Evolutionary conservation across 2,888 invertebrate genomes (phyloP).

Genomic region (Agrochola macilenta): DNA sequence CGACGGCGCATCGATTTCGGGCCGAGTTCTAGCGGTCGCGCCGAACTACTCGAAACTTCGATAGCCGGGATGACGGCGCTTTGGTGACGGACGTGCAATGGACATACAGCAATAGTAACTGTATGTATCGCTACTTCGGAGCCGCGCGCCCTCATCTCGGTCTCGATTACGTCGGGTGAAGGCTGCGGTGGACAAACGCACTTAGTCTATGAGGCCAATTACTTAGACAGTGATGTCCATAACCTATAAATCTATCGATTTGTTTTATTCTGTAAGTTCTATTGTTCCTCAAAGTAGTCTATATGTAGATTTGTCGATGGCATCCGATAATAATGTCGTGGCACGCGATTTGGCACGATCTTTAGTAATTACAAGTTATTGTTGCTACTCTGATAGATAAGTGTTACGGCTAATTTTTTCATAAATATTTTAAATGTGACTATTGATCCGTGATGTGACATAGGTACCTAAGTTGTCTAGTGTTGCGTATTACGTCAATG

Average conservation of each 20-base stretch:
- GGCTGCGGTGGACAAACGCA: neutral
- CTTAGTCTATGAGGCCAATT: neutral
- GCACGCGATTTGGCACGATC: slow-evolving; percentile 26
- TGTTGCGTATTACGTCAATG: neutral
- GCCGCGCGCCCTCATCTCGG: neutral
- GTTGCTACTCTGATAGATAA: neutral
- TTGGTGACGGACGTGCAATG: neutral
- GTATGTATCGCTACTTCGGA: neutral
- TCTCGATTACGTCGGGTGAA: neutral
- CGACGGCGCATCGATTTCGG: neutral
- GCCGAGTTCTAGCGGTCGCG: neutral
- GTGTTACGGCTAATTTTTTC: slow-evolving; percentile 4
- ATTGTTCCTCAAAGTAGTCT: too few relatives aligned
- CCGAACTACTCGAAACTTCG: neutral
- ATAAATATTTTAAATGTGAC: slow-evolving; percentile 15
- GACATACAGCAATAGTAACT: neutral
- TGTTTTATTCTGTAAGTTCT: too few relatives aligned
- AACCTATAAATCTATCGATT: slow-evolving; percentile 12
- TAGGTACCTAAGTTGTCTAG: neutral
- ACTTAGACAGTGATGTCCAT: neutral
- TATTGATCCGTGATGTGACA: neutral
- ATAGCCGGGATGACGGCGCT: too few relatives aligned
- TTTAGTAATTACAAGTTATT: slow-evolving; percentile 18
- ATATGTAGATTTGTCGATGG: too few relatives aligned
- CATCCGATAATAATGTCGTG: slow-evolving; percentile 11